Evolutionary conservation across 2,113 vertebrate genomes (phyloP), one percentile per base, ranked within the genome.

Genomic region (Heterocephalus glaber): DNA sequence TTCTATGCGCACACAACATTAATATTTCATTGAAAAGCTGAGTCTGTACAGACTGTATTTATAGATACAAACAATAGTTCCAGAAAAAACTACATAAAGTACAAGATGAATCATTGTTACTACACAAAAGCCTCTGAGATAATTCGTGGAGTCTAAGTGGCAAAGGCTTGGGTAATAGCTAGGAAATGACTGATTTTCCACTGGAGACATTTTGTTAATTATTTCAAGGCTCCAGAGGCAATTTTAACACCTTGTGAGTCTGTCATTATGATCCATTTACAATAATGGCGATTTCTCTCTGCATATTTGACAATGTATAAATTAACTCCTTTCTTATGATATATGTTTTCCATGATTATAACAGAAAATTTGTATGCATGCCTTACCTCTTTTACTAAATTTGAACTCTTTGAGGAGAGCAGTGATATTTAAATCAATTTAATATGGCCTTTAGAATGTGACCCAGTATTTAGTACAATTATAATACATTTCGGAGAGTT

Each of bases 141-240:
- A 86, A 81, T 76, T 26, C 95, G 86, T 66, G 49, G 84, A 95
- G 66, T 97, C 86, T 89, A 90, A 97, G 84, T 93, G 61, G 60
- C 44, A 94, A 68, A 77, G 26, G 35, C 93, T 94, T 24, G 0
- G 58, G 90, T 95, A 98, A 97, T 95, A 95, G 81, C 76, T 81
- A 84, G 89, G 95, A 98, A 98, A 98, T 95, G 66, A 97, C 86
- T 97, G 97, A 96, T 98, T 94, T 98, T 96, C 95, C 95, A 97
- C 94, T 93, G 87, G 90, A 98, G 96, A 97, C 93, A 82, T 91
- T 97, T 96, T 96, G 79, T 97, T 97, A 98, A 97, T 97, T 97
- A 92, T 96, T 94, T 93, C 92, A 80, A 89, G 92, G 28, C 94
- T 93, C 90, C 84, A 80, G 16, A 82, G 95, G 92, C 87, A 97